Percentiles rank a stretch among this genome's conserved stretches.
Conservation (phyloP, 2,797 vertebrate genomes). For the Bradypodion ventrale region DNA sequence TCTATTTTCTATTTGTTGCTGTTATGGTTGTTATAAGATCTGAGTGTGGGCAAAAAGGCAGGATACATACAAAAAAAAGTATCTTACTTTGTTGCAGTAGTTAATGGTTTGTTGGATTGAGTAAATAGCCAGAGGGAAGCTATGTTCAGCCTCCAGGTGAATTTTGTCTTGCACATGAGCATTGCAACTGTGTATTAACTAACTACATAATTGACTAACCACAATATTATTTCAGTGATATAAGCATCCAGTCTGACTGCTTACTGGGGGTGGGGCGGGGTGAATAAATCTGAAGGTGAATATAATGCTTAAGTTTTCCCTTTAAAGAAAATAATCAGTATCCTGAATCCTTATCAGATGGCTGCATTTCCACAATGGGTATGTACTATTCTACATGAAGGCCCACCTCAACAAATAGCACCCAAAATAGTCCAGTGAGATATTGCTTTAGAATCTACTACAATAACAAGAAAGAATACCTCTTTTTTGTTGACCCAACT, state of each 20-base stretch:
- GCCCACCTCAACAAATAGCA: neutral
- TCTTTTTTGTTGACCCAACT: neutral
- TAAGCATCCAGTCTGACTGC: conserved; percentile 24
- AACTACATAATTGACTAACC: conserved; percentile 36
- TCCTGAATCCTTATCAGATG: neutral
- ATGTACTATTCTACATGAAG: neutral
- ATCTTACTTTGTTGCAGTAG: conserved; percentile 40
- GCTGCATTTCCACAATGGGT: neutral
- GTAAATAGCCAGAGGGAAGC: conserved; percentile 56
- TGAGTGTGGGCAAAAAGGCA: neutral
- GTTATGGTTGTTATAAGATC: too few species aligned
- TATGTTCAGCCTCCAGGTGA: conserved; percentile 39
- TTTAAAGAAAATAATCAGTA: neutral
- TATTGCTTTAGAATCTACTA: too few species aligned
- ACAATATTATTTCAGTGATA: conserved; percentile 36
- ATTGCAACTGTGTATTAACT: conserved; percentile 41
- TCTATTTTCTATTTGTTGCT: neutral
- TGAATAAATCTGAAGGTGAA: conserved; percentile 9
- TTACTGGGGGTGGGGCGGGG: conserved; percentile 24
- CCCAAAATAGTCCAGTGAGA: neutral
- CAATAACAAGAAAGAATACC: neutral
- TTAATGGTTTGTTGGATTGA: conserved; percentile 54
- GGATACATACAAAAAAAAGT: conserved; percentile 39
- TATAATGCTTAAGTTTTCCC: conserved; percentile 23
- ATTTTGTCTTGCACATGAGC: conserved; percentile 37